Evolutionary conservation across 2,888 invertebrate genomes (phyloP), one percentile per base, ranked within the genome.

Genomic region (Polydrusus pterygomalis): DNA sequence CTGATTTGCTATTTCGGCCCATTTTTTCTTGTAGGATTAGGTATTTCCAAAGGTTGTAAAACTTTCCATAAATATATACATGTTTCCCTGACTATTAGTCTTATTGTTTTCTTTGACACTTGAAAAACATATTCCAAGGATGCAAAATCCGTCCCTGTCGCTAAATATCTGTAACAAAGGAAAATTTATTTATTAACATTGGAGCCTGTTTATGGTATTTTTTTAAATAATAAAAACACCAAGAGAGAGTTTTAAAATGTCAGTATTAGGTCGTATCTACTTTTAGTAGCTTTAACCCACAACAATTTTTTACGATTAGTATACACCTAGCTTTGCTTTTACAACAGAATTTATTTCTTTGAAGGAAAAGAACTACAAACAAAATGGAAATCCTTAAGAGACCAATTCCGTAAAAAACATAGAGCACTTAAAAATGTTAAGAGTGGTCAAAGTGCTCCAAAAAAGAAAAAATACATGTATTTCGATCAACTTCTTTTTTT

Each of bases 311-410:
- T 7, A 40, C 40, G 8, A 40, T 40, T 40, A 40, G 40, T 40
- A 40, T 8, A 40, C 40, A 40, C 40, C 40, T 40, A 40, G 8
- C 40, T 40, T 40, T 40, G 40, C 40, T 40, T 2, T 40, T 40
- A 40, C 40, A 40, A 40, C 40, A 40, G 9, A 40, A 2, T 5
- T 40, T 40, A 40, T 40, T 47, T 47, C 10, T 47, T 47, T 47
- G n/a, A 8, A 56, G 56, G 56, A 18, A 56, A 18, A 18, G 18
- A 58, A 20, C 58, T 58, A 34, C 58, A 58, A 30, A 58, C 58
- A 20, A 30, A 38, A 13, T 58, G 58, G 58, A 30, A 58, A 58
- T 58, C 45, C n/a, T 30, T 65, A 58, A 75, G 58, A 65, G 71
- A 38, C n/a, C 63, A 43, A 43, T 45, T 64, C 13, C 63, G 54